Evolutionary conservation across 2,113 vertebrate species (phyloP).

Genomic region (Notarius quadriscutis): DNA sequence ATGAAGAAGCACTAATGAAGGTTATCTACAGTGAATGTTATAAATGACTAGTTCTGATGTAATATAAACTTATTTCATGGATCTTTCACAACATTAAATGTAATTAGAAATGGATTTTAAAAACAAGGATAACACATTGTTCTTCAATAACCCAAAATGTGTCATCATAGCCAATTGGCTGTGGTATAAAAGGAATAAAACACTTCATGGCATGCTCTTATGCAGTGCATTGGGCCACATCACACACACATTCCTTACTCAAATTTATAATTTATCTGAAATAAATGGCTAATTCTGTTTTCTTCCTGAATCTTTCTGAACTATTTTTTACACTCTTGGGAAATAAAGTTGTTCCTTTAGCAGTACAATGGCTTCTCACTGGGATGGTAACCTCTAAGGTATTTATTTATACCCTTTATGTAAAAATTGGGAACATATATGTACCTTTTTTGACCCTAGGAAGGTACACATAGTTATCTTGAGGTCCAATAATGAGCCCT

Average conservation of each 20-base stretch:
- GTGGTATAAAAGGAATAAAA: background rate
- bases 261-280: background rate
- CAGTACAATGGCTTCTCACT: too few species aligned
- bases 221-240: background rate
- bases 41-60: background rate
- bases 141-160: background rate
- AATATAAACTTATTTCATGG: background rate
- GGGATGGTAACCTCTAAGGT: too few species aligned
- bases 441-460: too few species aligned
- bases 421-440: too few species aligned
- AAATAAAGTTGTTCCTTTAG: too few species aligned
- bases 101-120: background rate
- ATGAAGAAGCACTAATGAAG: constrained; percentile 60
- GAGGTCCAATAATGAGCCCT: too few species aligned
- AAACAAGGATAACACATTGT: background rate
- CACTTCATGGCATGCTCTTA: background rate
- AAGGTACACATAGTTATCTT: too few species aligned
- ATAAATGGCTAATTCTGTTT: background rate
- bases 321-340: too few species aligned
- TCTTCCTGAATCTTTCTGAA: background rate
- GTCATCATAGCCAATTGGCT: background rate
- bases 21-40: constrained; percentile 33
- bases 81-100: background rate
- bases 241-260: background rate
- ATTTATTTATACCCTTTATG: too few species aligned